Conservation (phyloP, 1,140 invertebrate genomes). For the Drosophila auraria region DNA sequence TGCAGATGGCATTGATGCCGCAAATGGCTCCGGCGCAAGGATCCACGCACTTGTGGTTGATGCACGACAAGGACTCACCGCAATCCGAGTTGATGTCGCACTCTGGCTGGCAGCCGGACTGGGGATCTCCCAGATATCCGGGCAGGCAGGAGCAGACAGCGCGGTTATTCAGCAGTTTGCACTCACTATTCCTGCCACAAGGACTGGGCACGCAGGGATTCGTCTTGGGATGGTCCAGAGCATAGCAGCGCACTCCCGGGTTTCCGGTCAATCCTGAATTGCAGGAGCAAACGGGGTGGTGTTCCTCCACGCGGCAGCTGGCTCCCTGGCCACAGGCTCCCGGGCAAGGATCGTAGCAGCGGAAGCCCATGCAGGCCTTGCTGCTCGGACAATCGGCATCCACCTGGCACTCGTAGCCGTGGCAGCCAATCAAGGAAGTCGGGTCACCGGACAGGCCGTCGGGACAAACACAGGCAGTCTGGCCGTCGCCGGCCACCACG, state of each 20-base stretch:
- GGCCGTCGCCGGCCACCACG: slow-evolving; percentile 88
- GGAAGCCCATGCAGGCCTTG: slow-evolving; percentile 91
- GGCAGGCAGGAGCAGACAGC: slow-evolving; percentile 92
- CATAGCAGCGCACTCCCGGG: slow-evolving; percentile 90
- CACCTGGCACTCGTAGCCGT: slow-evolving; percentile 91
- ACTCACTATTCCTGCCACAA: slow-evolving; percentile 92
- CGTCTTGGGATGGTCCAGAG: slow-evolving; percentile 85
- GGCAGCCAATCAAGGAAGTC: slow-evolving; percentile 89
- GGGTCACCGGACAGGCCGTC: slow-evolving; percentile 92
- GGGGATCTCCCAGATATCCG: slow-evolving; percentile 90
- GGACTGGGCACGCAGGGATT: slow-evolving; percentile 90
- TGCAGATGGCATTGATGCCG: slow-evolving; percentile 91
- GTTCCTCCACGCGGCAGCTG: slow-evolving; percentile 89
- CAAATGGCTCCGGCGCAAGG: slow-evolving; percentile 91
- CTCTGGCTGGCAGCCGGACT: slow-evolving; percentile 90
- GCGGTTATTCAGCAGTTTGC: slow-evolving; percentile 88
- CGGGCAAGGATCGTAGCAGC: slow-evolving; percentile 92
- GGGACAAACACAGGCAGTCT: slow-evolving; percentile 90
- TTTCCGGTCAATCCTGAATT: slow-evolving; percentile 89
- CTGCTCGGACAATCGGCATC: slow-evolving; percentile 90
- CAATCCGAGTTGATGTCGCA: slow-evolving; percentile 93
- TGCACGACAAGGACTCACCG: slow-evolving; percentile 90
- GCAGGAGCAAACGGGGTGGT: slow-evolving; percentile 92
- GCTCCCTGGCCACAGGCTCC: slow-evolving; percentile 92
- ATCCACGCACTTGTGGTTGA: slow-evolving; percentile 91